Base-by-base conservation (phyloP, 2,888 invertebrate genomes). In the Lordiphosa fenestrarum region DNA sequence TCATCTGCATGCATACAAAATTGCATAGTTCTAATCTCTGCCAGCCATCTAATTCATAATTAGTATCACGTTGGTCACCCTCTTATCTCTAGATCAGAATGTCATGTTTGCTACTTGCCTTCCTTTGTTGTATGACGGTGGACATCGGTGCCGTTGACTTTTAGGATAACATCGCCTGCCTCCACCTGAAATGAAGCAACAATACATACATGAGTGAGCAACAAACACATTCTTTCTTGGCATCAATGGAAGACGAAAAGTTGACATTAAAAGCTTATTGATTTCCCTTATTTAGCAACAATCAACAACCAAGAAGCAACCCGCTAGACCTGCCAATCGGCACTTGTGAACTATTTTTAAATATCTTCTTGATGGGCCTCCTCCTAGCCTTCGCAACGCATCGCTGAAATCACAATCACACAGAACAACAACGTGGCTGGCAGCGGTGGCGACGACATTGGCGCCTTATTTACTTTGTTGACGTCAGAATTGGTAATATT, bases 91-190 rank as follows among this genome's bases (percentile, higher is more conserved):
- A 9, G 1, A 30, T 9, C 30, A 4, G 10, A 30, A 9, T 40
- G 40, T 15, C 10, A 21, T 10, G 5, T 19, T 41, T 5, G 6
- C 15, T 6, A 72, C 74, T 73, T 72, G 95, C 96, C 96, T 94
- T 97, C 96, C 92, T 96, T 95, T 89, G 96, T 97, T 90, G 94
- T 95, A 91, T 95, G 95, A 91, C 95, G 94, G 91, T 95, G 95
- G 87, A 97, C 96, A 91, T 96, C 96, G 88, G 95, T 95, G 91
- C 95, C 96, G 91, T 97, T 97, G 89, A 97, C 95, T 93, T 95
- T 95, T 90, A 96, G 92, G 91, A 97, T 95, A 88, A 97, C 95
- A 92, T 97, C 97, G 85, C 97, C 97, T 87, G 96, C 95, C 92
- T 97, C 96, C 88, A 97, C 94, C 97, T 97, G 93, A 65, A 74